Conservation (phyloP, 2,113 vertebrate species). For the Zosterops japonicus region DNA sequence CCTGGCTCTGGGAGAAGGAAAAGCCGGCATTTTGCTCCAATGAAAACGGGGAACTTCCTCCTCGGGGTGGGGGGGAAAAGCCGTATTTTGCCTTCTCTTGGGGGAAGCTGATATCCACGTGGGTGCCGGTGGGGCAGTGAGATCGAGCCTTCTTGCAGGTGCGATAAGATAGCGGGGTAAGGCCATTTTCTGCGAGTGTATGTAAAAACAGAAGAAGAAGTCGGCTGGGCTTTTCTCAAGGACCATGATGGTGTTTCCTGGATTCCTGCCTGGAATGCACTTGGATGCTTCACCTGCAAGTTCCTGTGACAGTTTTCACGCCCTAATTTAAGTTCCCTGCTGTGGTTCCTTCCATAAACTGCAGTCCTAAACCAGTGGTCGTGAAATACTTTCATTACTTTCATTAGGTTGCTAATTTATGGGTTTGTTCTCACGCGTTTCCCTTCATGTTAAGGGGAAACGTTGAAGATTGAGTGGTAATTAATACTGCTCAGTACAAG, state of each 20-base stretch:
- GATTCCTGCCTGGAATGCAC: not conserved
- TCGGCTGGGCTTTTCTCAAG: not conserved
- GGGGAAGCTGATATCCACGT: not conserved
- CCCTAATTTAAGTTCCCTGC: not conserved
- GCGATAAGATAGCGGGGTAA: not conserved
- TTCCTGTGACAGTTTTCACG: not conserved
- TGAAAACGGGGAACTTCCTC: not conserved
- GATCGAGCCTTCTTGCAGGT: not conserved
- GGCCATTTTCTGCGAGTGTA: accelerated
- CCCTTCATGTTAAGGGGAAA: not conserved
- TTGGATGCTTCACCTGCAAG: not conserved
- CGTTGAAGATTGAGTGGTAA: not conserved
- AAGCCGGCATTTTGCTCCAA: not conserved
- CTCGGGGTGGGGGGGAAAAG: no score
- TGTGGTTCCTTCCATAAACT: not conserved
- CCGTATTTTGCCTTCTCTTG: not conserved
- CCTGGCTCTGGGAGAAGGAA: no score
- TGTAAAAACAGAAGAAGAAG: not conserved
- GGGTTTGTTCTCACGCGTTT: not conserved
- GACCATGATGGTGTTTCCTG: not conserved
- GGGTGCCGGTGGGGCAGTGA: not conserved
- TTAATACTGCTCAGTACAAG: not conserved
- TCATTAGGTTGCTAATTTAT: not conserved
- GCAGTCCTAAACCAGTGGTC: not conserved
- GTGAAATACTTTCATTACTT: not conserved